phyloP scores from a whole-genome alignment of 2,797 vertebrate genomes.

The Labroides dimidiatus region DNA sequence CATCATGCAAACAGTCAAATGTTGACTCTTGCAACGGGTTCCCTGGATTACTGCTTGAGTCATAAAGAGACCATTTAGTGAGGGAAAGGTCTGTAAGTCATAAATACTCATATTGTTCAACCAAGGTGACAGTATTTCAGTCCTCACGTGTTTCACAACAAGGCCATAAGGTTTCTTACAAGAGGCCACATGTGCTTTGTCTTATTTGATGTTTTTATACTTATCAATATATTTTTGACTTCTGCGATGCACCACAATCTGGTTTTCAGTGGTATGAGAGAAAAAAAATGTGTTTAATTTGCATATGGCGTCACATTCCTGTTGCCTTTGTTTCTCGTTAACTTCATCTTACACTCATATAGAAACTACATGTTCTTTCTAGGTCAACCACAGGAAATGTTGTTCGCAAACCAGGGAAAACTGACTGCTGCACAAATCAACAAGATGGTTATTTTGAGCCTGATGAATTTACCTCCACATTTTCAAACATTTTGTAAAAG shows the following conservation, averaged over 20 bases:
- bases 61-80: conserved; percentile 8
- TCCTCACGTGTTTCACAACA: conserved; percentile 15
- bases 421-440: background rate
- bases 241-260: no score
- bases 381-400: conserved; percentile 24
- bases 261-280: no score
- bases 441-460: no score
- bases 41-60: background rate
- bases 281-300: no score
- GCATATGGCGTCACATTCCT: no score
- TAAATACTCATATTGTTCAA: background rate
- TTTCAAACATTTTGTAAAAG: background rate
- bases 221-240: no score
- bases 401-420: background rate
- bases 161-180: background rate
- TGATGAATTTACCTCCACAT: background rate
- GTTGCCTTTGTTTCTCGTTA: no score
- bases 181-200: background rate
- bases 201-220: background rate
- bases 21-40: conserved; percentile 36
- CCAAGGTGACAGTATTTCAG: background rate
- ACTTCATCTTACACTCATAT: no score
- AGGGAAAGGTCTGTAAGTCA: background rate
- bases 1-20: conserved; percentile 28
- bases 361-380: background rate